Evolutionary conservation across 2,113 vertebrate genomes (phyloP).

Genomic region (Cheirogaleus medius): DNA sequence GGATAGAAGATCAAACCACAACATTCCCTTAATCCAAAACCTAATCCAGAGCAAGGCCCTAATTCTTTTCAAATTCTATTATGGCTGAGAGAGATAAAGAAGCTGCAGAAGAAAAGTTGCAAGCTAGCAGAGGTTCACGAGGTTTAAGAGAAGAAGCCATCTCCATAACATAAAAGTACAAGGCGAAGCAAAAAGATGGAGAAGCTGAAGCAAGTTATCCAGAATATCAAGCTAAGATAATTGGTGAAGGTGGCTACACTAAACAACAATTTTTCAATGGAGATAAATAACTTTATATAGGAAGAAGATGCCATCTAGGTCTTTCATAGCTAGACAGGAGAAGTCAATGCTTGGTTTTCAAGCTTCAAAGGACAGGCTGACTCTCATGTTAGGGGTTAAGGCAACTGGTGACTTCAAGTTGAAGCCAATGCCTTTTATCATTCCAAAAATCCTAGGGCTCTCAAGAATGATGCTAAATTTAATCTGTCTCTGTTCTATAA

Average conservation of each 20-base stretch:
- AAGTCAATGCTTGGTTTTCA: background rate
- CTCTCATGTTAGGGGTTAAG: background rate
- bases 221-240: background rate
- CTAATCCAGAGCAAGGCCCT: background rate
- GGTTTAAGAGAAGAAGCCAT: background rate
- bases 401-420: background rate
- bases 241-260: background rate
- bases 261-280: background rate
- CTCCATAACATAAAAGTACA: background rate
- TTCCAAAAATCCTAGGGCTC: background rate
- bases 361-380: background rate
- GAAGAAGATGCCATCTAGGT: background rate
- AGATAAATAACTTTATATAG: background rate
- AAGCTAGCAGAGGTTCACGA: background rate
- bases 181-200: background rate
- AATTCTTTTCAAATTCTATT: background rate
- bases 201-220: background rate
- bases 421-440: background rate
- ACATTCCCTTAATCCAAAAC: background rate
- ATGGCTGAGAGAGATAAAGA: background rate
- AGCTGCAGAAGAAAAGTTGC: background rate
- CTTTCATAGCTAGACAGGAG: background rate
- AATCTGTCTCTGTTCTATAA: no score
- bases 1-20: background rate
- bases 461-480: no score